Evolutionary conservation across 23 tunicate genomes (phyloP), one percentile per base, ranked within the genome.

Genomic region (Diplosoma virens): DNA sequence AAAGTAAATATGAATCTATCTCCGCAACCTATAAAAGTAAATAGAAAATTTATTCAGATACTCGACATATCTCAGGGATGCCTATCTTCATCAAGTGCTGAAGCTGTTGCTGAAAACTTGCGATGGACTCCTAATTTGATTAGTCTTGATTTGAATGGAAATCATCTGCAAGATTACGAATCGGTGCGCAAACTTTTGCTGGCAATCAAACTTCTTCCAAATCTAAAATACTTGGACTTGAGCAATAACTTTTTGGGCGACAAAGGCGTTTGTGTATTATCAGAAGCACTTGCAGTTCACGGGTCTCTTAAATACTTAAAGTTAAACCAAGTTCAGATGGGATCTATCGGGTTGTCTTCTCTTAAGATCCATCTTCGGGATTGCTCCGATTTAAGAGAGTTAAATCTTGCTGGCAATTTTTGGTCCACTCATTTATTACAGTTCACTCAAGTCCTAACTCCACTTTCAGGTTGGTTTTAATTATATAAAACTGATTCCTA

Each of bases 211-310:
- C 21, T 30, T 9, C 63, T 87, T 9, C 17, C 25, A 6, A 46
- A 11, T 27, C 26, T 87, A 66, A 59, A 81, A 32, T 75, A 31
- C 33, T 58, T 87, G 48, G 75, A 87, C 30, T 14, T 87, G 31
- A 87, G 87, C 34, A 26, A 67, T 52, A 87, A 87, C 67, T 81
- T 31, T 46, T 35, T 87, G 22, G 83, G 95, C 1, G 80, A 87
- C 47, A 55, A 69, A 37, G 63, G 28, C 0, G 72, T 52, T 0
- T 87, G 95, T 64, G 66, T 71, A 4, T 31, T 87, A 1, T 72
- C 87, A 32, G n/a, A 60, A 29, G 54, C 65, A 11, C 76, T 87
- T 18, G 48, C 37, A 22, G 52, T 32, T 17, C 67, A 47, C 26
- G 16, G 54, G 4, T 30, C 30, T 9, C 16, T 87, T 22, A 52